Percentiles rank a stretch among this genome's conserved stretches.
These are phyloP conservation scores for Glaucopsyche alexis DNA, from an alignment of 2,888 invertebrate species.

Conservation along the genomic window DNA sequence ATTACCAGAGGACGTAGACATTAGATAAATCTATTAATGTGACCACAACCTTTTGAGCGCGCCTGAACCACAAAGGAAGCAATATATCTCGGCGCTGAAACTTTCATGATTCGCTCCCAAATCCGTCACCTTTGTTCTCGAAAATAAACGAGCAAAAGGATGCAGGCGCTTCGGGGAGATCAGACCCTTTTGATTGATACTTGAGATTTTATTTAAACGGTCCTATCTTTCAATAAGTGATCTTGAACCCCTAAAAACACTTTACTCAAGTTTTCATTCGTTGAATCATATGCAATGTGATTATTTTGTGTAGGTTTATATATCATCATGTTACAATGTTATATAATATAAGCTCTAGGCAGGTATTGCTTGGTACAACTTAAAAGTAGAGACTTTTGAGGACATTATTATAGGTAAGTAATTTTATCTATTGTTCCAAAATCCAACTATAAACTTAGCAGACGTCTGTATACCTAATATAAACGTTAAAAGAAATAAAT, in stretches of 20 bases:
- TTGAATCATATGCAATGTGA: not conserved
- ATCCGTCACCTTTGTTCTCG: constrained; percentile 24
- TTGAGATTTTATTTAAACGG: not conserved
- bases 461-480: too few species aligned
- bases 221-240: not conserved
- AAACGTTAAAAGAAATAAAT: not conserved
- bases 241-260: not conserved
- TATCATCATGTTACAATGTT: too few species aligned
- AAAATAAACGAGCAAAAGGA: not conserved
- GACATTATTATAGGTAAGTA: too few species aligned
- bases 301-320: too few species aligned
- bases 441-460: too few species aligned
- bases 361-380: too few species aligned
- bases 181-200: constrained; percentile 19
- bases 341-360: too few species aligned
- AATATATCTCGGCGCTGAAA: constrained; percentile 14
- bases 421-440: too few species aligned
- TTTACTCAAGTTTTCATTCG: constrained; percentile 12
- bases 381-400: too few species aligned
- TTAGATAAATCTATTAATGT: not conserved
- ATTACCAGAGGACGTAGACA: too few species aligned
- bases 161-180: not conserved
- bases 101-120: constrained; percentile 5
- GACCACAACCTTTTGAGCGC: not conserved
- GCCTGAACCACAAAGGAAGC: not conserved